Conservation (phyloP, 1,140 invertebrate genomes). For the Papilio helenus region DNA sequence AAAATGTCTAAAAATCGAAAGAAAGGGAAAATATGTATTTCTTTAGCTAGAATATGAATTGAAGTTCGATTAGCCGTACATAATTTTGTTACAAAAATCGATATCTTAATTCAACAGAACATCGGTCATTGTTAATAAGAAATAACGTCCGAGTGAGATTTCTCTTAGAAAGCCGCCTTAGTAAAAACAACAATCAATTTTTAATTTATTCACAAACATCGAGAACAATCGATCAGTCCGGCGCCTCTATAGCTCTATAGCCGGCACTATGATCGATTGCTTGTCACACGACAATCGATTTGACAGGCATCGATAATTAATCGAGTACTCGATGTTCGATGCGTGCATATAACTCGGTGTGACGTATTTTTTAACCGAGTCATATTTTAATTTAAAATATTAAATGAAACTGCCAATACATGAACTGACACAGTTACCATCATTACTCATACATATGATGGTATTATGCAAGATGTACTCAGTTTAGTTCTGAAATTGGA, state of each 20-base stretch:
- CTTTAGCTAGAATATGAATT: neutral
- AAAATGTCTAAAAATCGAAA: neutral
- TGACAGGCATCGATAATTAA: slow-evolving; percentile 60
- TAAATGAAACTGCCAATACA: slow-evolving; percentile 19
- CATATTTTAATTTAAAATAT: slow-evolving; percentile 30
- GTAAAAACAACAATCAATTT: slow-evolving; percentile 52
- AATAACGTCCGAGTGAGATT: slow-evolving; percentile 36
- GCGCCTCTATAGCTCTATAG: slow-evolving; percentile 51
- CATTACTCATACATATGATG: slow-evolving; percentile 3
- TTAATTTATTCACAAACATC: slow-evolving; percentile 58
- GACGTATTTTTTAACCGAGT: slow-evolving; percentile 31
- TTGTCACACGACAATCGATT: slow-evolving; percentile 50
- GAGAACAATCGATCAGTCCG: slow-evolving; percentile 59
- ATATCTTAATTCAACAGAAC: slow-evolving; percentile 14
- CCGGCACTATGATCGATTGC: slow-evolving; percentile 57
- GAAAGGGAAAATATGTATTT: neutral
- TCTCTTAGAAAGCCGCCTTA: slow-evolving; percentile 42
- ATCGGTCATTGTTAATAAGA: slow-evolving; percentile 33
- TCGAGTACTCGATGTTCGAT: slow-evolving; percentile 47
- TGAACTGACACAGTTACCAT: slow-evolving; percentile 4
- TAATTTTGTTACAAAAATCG: slow-evolving; percentile 37
- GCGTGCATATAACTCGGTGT: slow-evolving; percentile 38
- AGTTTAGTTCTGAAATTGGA: neutral
- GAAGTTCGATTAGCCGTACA: neutral
- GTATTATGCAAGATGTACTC: neutral